Conservation (phyloP, 37 sponge, comb jelly and placozoan genomes). For the Geodia barretti region DNA sequence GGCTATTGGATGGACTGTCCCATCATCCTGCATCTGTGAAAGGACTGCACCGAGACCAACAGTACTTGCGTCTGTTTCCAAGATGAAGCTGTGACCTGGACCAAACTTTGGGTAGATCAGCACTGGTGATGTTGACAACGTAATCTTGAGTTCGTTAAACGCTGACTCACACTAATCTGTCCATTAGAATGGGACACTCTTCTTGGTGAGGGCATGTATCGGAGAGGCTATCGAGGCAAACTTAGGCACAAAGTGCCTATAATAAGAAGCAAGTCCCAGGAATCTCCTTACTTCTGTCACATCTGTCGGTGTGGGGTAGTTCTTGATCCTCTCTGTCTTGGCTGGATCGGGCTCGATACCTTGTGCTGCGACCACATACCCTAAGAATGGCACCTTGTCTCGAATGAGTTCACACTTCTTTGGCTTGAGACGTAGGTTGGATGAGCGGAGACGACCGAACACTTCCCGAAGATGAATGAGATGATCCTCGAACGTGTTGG, state of each 20-base stretch:
- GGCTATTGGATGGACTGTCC: slow-evolving; percentile 49
- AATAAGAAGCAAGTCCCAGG: not conserved
- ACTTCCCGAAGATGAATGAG: slow-evolving; percentile 36
- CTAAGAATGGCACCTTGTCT: slow-evolving; percentile 18
- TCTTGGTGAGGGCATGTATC: slow-evolving; percentile 2
- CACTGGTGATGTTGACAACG: slow-evolving; percentile 13
- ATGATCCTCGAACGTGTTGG: slow-evolving; percentile 30
- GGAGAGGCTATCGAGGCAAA: slow-evolving; percentile 7
- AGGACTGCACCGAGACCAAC: slow-evolving; percentile 14
- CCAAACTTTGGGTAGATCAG: slow-evolving; percentile 34
- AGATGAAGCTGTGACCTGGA: not conserved
- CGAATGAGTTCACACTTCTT: slow-evolving; percentile 30
- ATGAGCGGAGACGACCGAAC: slow-evolving; percentile 17
- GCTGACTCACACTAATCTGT: slow-evolving; percentile 1
- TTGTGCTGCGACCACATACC: slow-evolving; percentile 19
- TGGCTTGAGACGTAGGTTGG: slow-evolving; percentile 42
- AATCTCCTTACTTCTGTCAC: too few relatives aligned
- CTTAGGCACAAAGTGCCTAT: not conserved
- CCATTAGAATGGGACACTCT: slow-evolving; percentile 20
- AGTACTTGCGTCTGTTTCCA: slow-evolving; percentile 21
- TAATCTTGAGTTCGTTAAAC: slow-evolving; percentile 23
- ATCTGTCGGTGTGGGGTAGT: not conserved
- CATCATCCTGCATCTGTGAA: slow-evolving; percentile 7
- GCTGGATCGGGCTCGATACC: slow-evolving; percentile 7
- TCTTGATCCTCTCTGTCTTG: not conserved